Evolutionary conservation across 2,113 vertebrate species (phyloP), one percentile per base, ranked within the genome.

Genomic region (Aphyosemion australe): DNA sequence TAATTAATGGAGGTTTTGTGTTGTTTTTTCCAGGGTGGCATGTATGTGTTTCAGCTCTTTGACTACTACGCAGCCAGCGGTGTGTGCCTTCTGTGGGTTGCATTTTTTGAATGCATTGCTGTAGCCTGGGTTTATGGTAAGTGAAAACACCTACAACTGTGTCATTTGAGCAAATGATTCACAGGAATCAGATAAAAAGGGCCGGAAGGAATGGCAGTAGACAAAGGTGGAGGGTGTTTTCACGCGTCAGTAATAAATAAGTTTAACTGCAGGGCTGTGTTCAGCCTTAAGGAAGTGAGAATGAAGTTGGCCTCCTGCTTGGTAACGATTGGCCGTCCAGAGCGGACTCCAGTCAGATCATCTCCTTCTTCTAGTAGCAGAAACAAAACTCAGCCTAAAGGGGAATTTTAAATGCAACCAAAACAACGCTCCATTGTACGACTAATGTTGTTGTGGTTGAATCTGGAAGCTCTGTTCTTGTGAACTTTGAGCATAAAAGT

Each of bases 101-200:
- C 97, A 93, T 99, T 99, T 95, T 99, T 99, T 94, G 97, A 99
- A 95, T 99, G 97, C 94, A 94, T 99, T 91, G 97, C 96, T 93
- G 94, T 99, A 93, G 94, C 96, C 94, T 99, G 97, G 97, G 94
- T 99, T 92, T 99, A 97, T 94, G 97, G 97, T 99, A 90, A 97
- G 96, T 82, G 89, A 65, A 54, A 65, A 43, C 16, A 12, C 61
- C 42, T 61, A 51, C 45, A 41, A 13, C 20, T 45, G 49, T 46
- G 46, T 34, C n/a, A 47, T 47, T 32, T 43, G 14, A 72, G 74
- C 60, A 72, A 75, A 78, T 54, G 62, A 59, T 75, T 15, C 41
- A 43, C 46, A 47, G 63, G 47, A 58, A 56, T 65, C 57, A 37
- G 1, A 43, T 20, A 45, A 58, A 73, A 58, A 61, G 20, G 64